Percentiles rank a stretch among this genome's conserved stretches.
Evolutionary conservation across 1,140 invertebrate species (phyloP).

Genomic region (Hyphantria cunea): DNA sequence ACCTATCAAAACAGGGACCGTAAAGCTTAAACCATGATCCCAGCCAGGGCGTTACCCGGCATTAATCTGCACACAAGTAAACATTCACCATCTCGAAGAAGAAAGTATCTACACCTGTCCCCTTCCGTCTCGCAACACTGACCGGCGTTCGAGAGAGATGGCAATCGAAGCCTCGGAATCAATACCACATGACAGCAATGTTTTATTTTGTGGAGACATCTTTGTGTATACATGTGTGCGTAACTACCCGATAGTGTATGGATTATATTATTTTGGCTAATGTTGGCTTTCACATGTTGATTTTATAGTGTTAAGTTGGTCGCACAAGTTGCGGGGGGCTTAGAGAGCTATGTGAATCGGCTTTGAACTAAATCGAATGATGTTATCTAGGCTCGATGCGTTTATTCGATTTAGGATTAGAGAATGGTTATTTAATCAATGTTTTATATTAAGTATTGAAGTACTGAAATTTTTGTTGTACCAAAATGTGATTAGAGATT

Average conservation of each 20-base stretch:
- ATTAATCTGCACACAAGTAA: conserved; percentile 68
- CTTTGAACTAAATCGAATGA: too few relatives aligned
- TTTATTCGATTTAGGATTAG: too few relatives aligned
- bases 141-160: conserved; percentile 47
- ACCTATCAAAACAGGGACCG: conserved; percentile 17
- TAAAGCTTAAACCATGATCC: conserved; percentile 28
- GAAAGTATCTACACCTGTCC: conserved; percentile 52
- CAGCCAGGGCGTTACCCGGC: conserved; percentile 55
- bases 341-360: background rate
- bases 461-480: too few relatives aligned
- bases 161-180: conserved; percentile 58
- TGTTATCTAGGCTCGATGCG: background rate
- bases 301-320: conserved; percentile 17
- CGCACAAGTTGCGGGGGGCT: background rate
- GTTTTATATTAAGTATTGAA: too few relatives aligned
- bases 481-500: too few relatives aligned
- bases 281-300: conserved; percentile 25
- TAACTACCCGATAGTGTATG: conserved; percentile 12
- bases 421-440: too few relatives aligned
- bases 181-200: conserved; percentile 67
- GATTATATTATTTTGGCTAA: conserved; percentile 7
- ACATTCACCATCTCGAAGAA: conserved; percentile 52
- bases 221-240: conserved; percentile 34
- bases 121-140: conserved; percentile 36
- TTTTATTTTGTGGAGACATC: conserved; percentile 71